Evolutionary conservation across 2,888 invertebrate genomes (phyloP), one percentile per base, ranked within the genome.

Genomic region (Aproaerema taeniolella): DNA sequence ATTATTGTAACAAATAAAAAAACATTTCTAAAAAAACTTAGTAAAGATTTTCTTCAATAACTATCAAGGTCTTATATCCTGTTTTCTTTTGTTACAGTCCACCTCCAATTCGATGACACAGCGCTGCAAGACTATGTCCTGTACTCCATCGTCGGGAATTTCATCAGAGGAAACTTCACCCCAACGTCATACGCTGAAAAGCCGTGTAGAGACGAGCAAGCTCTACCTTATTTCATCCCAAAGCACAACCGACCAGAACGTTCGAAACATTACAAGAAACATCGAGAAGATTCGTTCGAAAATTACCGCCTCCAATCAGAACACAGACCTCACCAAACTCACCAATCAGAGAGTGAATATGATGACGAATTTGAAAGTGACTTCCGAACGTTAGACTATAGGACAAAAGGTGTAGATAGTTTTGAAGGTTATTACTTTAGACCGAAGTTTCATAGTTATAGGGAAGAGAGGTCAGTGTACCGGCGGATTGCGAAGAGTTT

Each of bases 91-190:
- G 13, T 11, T 72, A 5, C 83, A 86, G 85, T 85, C 25, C 76
- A 74, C 47, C 75, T 86, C 1, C 74, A 73, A 32, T 72, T 68
- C 52, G 69, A 70, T 37, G 79, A 72, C 13, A 15, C 51, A 6
- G 48, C 57, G 0, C 71, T 85, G 2, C 65, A 70, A 1, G 83
- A 85, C 61, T 85, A 79, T 64, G 77, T 72, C 1, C 69, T 86
- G 15, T 76, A 82, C 55, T 72, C 81, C 0, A 62, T 77, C 25
- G 72, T 85, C 16, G 76, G 74, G 39, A 70, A 64, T 56, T 69
- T 64, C 53, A 66, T 79, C 50, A 54, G 72, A 2, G 85, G 86
- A 12, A 85, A 85, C 70, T 85, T 86, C 62, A 85, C 86, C 0
- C 83, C 83, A 0, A 82, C 79, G 31, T 62, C 67, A 34, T 59